Evolutionary conservation across 2,113 vertebrate genomes (phyloP).

Genomic region (Micronycteris hirsuta): DNA sequence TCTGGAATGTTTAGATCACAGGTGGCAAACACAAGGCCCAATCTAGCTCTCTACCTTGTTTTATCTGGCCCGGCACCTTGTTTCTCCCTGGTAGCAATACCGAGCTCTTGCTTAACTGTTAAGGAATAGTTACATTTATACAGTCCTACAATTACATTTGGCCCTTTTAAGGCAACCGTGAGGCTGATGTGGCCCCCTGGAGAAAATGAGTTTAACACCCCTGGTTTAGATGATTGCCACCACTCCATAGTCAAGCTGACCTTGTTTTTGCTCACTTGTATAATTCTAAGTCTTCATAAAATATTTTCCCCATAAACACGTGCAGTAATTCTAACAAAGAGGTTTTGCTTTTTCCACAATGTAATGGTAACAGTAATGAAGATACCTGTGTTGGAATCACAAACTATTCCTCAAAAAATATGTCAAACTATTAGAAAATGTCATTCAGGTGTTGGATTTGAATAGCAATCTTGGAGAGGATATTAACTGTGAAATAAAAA

Average conservation of each 20-base stretch:
- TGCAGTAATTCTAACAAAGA: constrained; percentile 48
- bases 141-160: too few relatives aligned
- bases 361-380: constrained; percentile 62
- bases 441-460: constrained; percentile 63
- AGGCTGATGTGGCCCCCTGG: too few relatives aligned
- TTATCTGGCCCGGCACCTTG: too few relatives aligned
- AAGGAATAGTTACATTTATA: too few relatives aligned
- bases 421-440: constrained; percentile 65
- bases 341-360: constrained; percentile 26
- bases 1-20: constrained; percentile 68
- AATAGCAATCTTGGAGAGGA: constrained; percentile 38
- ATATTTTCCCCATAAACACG: constrained; percentile 24
- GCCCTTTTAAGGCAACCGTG: too few relatives aligned
- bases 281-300: constrained; percentile 56
- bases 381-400: constrained; percentile 70
- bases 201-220: too few relatives aligned
- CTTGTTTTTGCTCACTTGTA: constrained; percentile 34
- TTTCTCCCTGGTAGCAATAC: too few relatives aligned
- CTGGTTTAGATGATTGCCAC: constrained; percentile 66
- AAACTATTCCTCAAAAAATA: constrained; percentile 69
- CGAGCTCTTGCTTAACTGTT: too few relatives aligned
- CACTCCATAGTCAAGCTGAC: constrained; percentile 65
- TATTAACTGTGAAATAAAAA: constrained; percentile 68
- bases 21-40: too few relatives aligned
- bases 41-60: too few relatives aligned